Percentiles rank a stretch among this genome's conserved stretches.
Evolutionary conservation across 2,797 vertebrate species (phyloP).

Genomic region (Fundulus diaphanus): DNA sequence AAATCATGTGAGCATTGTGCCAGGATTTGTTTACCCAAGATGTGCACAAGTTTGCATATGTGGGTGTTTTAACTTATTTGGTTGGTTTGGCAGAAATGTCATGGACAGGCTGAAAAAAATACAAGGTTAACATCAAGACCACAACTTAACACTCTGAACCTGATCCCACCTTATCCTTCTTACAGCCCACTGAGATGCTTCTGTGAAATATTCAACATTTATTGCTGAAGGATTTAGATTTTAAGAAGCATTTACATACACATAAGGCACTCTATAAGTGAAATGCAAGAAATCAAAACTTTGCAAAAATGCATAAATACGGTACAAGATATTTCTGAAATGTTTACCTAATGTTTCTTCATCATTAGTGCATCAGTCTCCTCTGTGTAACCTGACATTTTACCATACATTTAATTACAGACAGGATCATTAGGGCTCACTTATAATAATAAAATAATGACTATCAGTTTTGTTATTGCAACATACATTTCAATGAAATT

Average conservation of each 20-base stretch:
- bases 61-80: neutral
- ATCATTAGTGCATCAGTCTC: neutral
- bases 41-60: conserved; percentile 8
- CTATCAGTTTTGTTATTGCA: too few relatives aligned
- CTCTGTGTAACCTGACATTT: neutral
- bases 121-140: neutral
- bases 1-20: neutral
- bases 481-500: too few relatives aligned
- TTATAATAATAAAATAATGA: too few relatives aligned
- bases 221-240: neutral
- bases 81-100: neutral
- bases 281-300: too few relatives aligned
- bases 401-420: neutral
- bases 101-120: neutral
- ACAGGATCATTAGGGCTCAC: neutral
- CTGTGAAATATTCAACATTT: neutral
- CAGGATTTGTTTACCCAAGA: conserved; percentile 9
- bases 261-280: neutral
- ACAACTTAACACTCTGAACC: neutral
- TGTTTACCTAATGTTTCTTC: neutral
- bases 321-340: neutral
- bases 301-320: neutral
- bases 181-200: neutral
- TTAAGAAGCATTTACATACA: neutral
- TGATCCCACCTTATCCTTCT: neutral